Evolutionary conservation across 2,797 vertebrate genomes (phyloP), one percentile per base, ranked within the genome.

Genomic region (Coilia nasus): DNA sequence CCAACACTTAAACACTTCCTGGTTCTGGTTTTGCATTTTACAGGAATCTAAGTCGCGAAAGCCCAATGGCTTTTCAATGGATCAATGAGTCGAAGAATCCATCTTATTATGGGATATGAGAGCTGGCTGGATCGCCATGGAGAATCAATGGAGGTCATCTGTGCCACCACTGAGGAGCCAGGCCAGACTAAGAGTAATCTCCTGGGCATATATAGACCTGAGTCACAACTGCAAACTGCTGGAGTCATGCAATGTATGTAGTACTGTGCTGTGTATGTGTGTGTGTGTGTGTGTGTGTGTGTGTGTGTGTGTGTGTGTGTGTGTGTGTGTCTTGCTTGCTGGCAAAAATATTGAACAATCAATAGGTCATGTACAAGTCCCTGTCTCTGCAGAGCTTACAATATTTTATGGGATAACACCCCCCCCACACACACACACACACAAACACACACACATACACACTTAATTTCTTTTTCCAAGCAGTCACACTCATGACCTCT

Each of bases 21-120:
- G 67, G 28, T 41, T 75, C 15, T 75, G 67, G 28, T 28, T 75
- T 75, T 75, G 67, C 67, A 81, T 81, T 71, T 75, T 75, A 75
- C 67, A 75, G 67, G 67, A 75, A 75, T 75, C 67, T 75, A 17
- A 75, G 31, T 35, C 14, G 67, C 2, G 67, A 35, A 75, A 17
- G 28, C 64, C 28, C 67, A 75, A 75, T 75, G 67, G 67, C 28
- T 75, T 75, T 75, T 19, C 67, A 41, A 75, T 75, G 14, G 67
- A 75, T 75, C 67, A 35, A 75, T 75, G 67, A 35, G 67, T 75
- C 67, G 17, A 75, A 17, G 28, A 75, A 75, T 75, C 67, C 67
- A 75, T 75, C 67, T 75, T 75, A 35, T 75, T 75, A 75, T 75
- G 67, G 28, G 67, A 75, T 75, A 75, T 75, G 67, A 75, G 31